Evolutionary conservation across 2,888 invertebrate species (phyloP), one percentile per base, ranked within the genome.

Genomic region (Macropis europaea): DNA sequence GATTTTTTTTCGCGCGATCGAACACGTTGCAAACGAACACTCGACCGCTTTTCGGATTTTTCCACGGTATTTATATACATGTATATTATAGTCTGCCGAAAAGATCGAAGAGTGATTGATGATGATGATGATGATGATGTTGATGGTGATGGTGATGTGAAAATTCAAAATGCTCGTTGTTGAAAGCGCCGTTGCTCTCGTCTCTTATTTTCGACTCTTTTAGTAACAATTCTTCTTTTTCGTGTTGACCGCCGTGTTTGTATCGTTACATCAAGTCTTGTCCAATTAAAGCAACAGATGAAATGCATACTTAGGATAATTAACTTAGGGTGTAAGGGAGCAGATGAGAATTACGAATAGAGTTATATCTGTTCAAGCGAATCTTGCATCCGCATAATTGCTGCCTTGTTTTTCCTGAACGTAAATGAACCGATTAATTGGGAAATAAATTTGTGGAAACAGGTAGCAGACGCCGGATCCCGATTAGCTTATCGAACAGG

Each of bases 361-460:
- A 80, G 79, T 56, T 63, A 66, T 79, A 82, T 71, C 71, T 79
- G 73, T 84, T 70, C 81, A 75, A 83, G 81, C 56, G 72, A 84
- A 76, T 83, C 76, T 77, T 67, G 73, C 77, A 75, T 82, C 77
- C 75, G 69, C 69, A 72, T 79, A 79, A 82, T 83, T 82, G 86
- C 84, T 85, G 82, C 84, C 85, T 85, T 82, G 79, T 86, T 85
- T 84, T 87, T 87, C 83, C 84, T 85, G 69, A 74, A 77, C 69
- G 73, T 75, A 54, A 57, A 50, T 22, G 76, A 61, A 71, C 63
- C 53, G 38, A 54, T 66, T 61, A 57, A 73, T 69, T 56, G 63
- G 60, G 64, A 71, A 72, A 69, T 77, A 50, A 61, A 79, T n/a
- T n/a, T n/a, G n/a, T n/a, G n/a, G 81, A 76, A 80, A 78, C 78